phyloP scores from a whole-genome alignment of 1,140 invertebrate genomes.

The Aphelenchoides avenae region DNA sequence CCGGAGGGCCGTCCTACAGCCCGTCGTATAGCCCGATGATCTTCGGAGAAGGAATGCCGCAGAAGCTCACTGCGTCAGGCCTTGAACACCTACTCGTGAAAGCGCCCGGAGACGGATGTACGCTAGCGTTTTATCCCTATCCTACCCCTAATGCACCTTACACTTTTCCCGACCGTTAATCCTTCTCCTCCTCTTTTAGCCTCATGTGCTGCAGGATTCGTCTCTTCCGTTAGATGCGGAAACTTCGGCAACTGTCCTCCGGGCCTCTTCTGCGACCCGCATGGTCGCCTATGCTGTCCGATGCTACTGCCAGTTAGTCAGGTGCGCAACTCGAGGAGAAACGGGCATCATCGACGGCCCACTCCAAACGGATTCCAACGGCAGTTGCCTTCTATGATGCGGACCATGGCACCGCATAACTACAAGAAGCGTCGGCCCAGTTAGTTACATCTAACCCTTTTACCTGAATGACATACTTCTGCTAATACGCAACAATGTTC shows the following conservation, averaged over 20 bases:
- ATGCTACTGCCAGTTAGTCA: slow-evolving; percentile 43
- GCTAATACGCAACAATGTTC: background rate
- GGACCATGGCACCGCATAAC: background rate
- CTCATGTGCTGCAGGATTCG: slow-evolving; percentile 50
- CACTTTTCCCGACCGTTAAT: no score
- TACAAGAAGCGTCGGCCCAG: background rate
- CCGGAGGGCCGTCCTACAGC: slow-evolving; percentile 38
- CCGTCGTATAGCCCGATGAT: slow-evolving; percentile 35
- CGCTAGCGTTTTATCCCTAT: slow-evolving; percentile 17
- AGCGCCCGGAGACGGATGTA: slow-evolving; percentile 49
- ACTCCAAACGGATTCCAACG: slow-evolving; percentile 1
- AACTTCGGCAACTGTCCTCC: slow-evolving; percentile 41
- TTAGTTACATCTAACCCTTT: background rate
- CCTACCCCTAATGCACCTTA: background rate
- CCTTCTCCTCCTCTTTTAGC: no score
- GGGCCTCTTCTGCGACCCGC: slow-evolving; percentile 48
- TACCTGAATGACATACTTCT: background rate
- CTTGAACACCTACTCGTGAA: slow-evolving; percentile 44
- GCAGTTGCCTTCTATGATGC: background rate
- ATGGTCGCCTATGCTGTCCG: slow-evolving; percentile 47
- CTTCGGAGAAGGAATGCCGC: slow-evolving; percentile 37
- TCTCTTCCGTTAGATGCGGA: slow-evolving; percentile 43
- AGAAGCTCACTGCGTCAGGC: no score
- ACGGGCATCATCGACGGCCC: slow-evolving; percentile 20
- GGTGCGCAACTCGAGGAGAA: slow-evolving; percentile 14